Percentiles rank a stretch among this genome's conserved stretches.
Evolutionary conservation across 2,113 vertebrate species (phyloP).

Genomic region (Aythya baeri): DNA sequence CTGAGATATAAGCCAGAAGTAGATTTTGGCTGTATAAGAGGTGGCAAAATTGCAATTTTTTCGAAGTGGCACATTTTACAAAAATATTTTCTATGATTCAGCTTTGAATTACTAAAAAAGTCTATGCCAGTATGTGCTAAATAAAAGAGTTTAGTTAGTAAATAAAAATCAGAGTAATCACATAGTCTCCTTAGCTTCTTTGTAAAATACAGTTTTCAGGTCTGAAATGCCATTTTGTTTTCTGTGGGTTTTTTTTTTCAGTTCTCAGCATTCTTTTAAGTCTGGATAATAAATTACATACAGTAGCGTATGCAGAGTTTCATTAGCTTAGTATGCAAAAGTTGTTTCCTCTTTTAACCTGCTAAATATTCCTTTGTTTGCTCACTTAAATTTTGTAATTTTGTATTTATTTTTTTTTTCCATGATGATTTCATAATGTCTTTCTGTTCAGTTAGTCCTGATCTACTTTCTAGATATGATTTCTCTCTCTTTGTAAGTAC

Average conservation of each 20-base stretch:
- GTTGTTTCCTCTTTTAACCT: neutral
- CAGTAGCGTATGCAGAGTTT: neutral
- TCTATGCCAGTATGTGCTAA: neutral
- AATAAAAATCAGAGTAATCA: neutral
- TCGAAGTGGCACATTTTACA: neutral
- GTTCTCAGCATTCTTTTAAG: neutral
- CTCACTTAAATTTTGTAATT: neutral
- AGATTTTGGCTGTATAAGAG: neutral
- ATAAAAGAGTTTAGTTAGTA: neutral
- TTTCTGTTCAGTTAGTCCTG: neutral
- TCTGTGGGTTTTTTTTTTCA: neutral
- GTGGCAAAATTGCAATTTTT: neutral
- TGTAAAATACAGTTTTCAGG: neutral
- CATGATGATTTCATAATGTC: neutral
- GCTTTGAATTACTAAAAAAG: neutral
- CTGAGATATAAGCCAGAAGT: neutral
- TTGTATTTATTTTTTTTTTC: neutral
- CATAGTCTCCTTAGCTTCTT: neutral
- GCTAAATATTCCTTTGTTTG: neutral
- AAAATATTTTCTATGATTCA: neutral
- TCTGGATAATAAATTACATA: neutral
- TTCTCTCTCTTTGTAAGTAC: neutral
- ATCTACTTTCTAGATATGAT: neutral
- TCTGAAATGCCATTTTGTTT: neutral
- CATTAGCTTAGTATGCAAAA: neutral